A percentile compares a stretch with the other conserved stretches of the same genome.
These are phyloP conservation scores for Hydra vulgaris DNA, from an alignment of 30 jellyfish, hydroid and myxozoan genomes.

Conservation along the genomic window DNA sequence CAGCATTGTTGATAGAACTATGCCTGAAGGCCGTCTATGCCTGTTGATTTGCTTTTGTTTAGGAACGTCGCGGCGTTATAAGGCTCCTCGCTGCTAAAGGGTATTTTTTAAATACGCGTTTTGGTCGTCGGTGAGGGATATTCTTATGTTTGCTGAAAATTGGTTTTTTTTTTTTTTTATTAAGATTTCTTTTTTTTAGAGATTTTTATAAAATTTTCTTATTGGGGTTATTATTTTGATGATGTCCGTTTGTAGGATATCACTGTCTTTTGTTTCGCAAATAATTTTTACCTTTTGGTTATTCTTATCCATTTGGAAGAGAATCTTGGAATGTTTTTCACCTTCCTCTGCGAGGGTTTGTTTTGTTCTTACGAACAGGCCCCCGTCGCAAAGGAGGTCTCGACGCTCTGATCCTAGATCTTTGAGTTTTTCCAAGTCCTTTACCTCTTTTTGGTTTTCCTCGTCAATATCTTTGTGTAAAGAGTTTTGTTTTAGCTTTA, in stretches of 20 bases:
- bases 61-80: not conserved
- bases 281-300: not conserved
- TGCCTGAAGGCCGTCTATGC: not conserved
- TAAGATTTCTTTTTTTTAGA: not conserved
- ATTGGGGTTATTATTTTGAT: not conserved
- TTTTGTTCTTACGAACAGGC: not conserved
- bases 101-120: not conserved
- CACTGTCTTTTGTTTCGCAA: not conserved
- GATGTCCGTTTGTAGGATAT: not conserved
- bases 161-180: not conserved
- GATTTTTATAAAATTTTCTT: not conserved
- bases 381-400: not conserved
- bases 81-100: not conserved
- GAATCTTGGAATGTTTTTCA: not conserved
- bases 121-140: not conserved
- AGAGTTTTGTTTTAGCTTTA: not conserved
- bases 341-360: not conserved
- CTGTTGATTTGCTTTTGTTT: not conserved
- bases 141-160: not conserved
- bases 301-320: not conserved
- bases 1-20: not conserved
- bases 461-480: not conserved
- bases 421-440: not conserved
- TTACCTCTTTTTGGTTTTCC: not conserved
- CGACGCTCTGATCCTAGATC: not conserved